A percentile compares a stretch with the other conserved stretches of the same genome.
Conservation (phyloP, 2,888 invertebrate species). For the Dorcus hopei region DNA sequence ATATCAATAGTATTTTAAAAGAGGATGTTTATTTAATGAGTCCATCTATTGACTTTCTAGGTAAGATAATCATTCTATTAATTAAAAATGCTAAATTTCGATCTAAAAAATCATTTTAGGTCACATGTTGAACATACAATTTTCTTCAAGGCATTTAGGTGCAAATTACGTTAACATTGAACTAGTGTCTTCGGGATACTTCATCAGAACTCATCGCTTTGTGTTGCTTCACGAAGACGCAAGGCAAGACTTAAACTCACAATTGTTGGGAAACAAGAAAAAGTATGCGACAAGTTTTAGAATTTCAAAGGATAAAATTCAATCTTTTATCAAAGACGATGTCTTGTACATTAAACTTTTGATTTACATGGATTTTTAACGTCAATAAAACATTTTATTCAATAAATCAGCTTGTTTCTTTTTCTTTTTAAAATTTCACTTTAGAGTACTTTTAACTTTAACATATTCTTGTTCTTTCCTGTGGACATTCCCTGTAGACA, state of each 20-base stretch:
- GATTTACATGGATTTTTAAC: constrained; percentile 47
- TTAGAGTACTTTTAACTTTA: no score
- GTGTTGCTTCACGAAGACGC: constrained; percentile 33
- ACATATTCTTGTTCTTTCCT: no score
- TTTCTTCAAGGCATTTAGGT: constrained; percentile 36
- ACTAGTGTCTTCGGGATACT: constrained; percentile 31
- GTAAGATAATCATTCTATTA: constrained; percentile 12
- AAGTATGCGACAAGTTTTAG: constrained; percentile 36
- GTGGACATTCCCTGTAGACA: no score
- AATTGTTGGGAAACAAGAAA: constrained; percentile 31
- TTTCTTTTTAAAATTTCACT: no score
- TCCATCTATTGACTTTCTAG: constrained; percentile 24
- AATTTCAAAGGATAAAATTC: constrained; percentile 52
- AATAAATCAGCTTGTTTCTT: background rate
- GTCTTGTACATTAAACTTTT: constrained; percentile 55
- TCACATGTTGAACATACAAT: constrained; percentile 34
- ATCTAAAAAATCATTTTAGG: constrained; percentile 32
- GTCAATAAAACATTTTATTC: background rate
- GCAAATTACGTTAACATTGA: constrained; percentile 33
- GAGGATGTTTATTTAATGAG: constrained; percentile 37
- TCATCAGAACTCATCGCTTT: constrained; percentile 43
- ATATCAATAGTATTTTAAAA: constrained; percentile 31
- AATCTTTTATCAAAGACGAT: constrained; percentile 49
- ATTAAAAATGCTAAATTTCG: background rate
- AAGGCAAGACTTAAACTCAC: constrained; percentile 32